Evolutionary conservation across 2,113 vertebrate genomes (phyloP).

Genomic region (Ardeotis arabs): DNA sequence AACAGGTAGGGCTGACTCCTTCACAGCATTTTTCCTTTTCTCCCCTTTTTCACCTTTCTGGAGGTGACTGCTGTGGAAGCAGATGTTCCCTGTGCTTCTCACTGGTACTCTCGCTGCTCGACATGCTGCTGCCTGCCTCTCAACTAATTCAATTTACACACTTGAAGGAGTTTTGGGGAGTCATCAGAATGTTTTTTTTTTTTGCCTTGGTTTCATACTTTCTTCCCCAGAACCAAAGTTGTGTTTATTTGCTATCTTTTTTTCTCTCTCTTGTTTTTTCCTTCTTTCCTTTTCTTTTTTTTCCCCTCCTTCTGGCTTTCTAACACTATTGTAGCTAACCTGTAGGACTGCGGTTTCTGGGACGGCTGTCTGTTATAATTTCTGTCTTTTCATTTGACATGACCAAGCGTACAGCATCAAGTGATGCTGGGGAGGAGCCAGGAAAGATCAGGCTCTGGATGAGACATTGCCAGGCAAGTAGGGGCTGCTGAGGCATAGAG

Average conservation of each 20-base stretch:
- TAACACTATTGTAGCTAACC: not conserved
- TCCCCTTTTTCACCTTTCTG: not conserved
- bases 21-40: not conserved
- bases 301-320: accelerated
- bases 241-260: not conserved
- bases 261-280: accelerated
- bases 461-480: not conserved
- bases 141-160: not conserved
- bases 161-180: not conserved
- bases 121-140: not conserved
- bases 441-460: not conserved
- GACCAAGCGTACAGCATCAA: not conserved
- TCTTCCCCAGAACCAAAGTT: not conserved
- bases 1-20: not conserved
- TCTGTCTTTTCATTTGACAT: not conserved
- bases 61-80: not conserved
- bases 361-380: not conserved
- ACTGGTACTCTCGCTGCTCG: not conserved
- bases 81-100: not conserved
- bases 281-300: not conserved
- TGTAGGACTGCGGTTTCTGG: not conserved
- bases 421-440: not conserved
- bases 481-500: not conserved
- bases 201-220: not conserved
- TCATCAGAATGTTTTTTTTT: not conserved